Evolutionary conservation across 2,113 vertebrate species (phyloP).

Genomic region (Echinops telfairi): DNA sequence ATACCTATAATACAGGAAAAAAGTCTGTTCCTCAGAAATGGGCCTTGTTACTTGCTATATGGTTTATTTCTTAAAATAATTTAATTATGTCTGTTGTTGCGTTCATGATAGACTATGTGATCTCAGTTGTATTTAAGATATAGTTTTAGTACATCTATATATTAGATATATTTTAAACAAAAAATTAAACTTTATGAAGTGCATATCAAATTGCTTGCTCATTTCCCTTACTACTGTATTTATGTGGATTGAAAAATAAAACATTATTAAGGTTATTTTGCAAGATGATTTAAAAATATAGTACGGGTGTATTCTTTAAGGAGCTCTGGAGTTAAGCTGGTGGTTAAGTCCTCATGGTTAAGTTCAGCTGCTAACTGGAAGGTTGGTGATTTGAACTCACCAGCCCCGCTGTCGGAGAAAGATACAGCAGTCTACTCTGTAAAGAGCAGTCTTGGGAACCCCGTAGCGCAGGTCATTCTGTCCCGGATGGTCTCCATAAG

Average conservation of each 20-base stretch:
- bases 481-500: too few species aligned
- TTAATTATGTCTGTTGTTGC: not conserved
- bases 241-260: too few species aligned
- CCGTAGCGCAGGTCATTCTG: too few species aligned
- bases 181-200: too few species aligned
- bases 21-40: not conserved
- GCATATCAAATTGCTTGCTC: too few species aligned
- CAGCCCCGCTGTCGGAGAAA: not conserved
- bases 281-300: too few species aligned
- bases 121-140: conserved; percentile 3
- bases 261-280: too few species aligned
- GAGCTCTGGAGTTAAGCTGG: not conserved
- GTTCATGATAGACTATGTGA: not conserved
- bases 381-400: not conserved
- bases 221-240: too few species aligned
- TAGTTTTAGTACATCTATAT: not conserved
- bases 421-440: not conserved
- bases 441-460: too few species aligned
- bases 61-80: conserved; percentile 37
- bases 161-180: too few species aligned
- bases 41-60: conserved; percentile 8
- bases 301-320: not conserved
- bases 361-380: not conserved
- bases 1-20: not conserved
- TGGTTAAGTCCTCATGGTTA: not conserved